A percentile compares a stretch with the other conserved stretches of the same genome.
These are phyloP conservation scores for Nautilus pompilius DNA, from an alignment of 1,140 invertebrate species.

Conservation along the genomic window DNA sequence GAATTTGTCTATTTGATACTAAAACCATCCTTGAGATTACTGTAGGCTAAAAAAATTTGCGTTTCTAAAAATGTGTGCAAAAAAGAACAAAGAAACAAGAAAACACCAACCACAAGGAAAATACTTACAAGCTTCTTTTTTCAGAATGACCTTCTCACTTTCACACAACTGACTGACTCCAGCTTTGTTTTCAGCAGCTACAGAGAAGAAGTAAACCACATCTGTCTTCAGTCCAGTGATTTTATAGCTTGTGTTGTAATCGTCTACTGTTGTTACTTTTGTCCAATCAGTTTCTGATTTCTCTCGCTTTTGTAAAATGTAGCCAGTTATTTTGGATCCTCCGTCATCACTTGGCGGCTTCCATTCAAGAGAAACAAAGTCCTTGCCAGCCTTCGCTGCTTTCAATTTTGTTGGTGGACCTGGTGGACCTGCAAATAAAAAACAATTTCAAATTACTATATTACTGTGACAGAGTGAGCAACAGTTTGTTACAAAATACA, in stretches of 20 bases:
- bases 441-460: no score
- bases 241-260: slow-evolving; percentile 80
- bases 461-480: no score
- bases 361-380: slow-evolving; percentile 93
- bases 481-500: no score
- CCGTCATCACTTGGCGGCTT: slow-evolving; percentile 84
- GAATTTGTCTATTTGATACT: no score
- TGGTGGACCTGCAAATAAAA: slow-evolving; percentile 55
- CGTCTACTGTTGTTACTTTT: slow-evolving; percentile 62
- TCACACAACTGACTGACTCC: slow-evolving; percentile 82
- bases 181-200: slow-evolving; percentile 90
- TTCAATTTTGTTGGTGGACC: slow-evolving; percentile 89
- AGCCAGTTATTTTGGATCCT: slow-evolving; percentile 74
- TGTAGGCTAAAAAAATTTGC: no score
- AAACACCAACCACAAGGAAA: no score
- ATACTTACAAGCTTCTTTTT: no score
- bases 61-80: no score
- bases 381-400: slow-evolving; percentile 86
- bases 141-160: slow-evolving; percentile 64
- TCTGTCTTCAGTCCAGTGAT: slow-evolving; percentile 77
- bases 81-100: no score
- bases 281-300: slow-evolving; percentile 35
- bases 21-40: no score
- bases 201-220: slow-evolving; percentile 85
- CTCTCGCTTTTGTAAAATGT: slow-evolving; percentile 11